Conservation (phyloP, 2,888 invertebrate genomes). For the Ophioninae sp. region DNA sequence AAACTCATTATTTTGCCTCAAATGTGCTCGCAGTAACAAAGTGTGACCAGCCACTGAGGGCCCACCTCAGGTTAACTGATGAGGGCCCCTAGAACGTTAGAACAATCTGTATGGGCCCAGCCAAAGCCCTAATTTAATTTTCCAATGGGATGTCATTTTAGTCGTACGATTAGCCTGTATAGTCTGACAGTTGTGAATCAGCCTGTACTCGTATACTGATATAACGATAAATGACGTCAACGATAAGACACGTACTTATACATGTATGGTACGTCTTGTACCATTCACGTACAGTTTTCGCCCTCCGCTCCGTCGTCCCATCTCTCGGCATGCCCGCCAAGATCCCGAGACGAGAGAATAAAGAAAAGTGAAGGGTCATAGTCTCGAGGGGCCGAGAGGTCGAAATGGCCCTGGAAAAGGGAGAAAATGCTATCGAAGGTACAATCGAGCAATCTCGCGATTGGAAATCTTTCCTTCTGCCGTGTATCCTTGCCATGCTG, state of each 20-base stretch:
- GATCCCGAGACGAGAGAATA: constrained; percentile 57
- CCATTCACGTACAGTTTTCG: background rate
- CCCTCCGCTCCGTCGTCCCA: constrained; percentile 61
- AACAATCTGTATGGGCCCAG: too few species aligned
- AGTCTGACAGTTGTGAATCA: background rate
- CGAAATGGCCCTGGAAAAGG: constrained; percentile 63
- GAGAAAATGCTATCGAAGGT: constrained; percentile 61
- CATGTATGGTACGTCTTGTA: background rate
- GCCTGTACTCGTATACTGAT: background rate
- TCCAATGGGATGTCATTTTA: too few species aligned
- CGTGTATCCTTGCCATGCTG: background rate
- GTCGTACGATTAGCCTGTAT: background rate
- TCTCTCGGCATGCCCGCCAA: constrained; percentile 30
- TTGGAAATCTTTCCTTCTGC: constrained; percentile 69
- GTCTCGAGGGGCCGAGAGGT: constrained; percentile 55
- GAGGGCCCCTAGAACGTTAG: too few species aligned
- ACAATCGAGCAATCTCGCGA: constrained; percentile 80
- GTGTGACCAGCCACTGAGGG: too few species aligned
- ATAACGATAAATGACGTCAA: background rate
- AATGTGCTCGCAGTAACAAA: too few species aligned
- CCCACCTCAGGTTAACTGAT: too few species aligned
- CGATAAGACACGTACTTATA: background rate
- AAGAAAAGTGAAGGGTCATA: constrained; percentile 64
- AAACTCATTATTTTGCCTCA: too few species aligned
- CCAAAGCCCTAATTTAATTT: too few species aligned